Base-by-base conservation (phyloP, 2,113 vertebrate species). In the Myotis lucifugus region DNA sequence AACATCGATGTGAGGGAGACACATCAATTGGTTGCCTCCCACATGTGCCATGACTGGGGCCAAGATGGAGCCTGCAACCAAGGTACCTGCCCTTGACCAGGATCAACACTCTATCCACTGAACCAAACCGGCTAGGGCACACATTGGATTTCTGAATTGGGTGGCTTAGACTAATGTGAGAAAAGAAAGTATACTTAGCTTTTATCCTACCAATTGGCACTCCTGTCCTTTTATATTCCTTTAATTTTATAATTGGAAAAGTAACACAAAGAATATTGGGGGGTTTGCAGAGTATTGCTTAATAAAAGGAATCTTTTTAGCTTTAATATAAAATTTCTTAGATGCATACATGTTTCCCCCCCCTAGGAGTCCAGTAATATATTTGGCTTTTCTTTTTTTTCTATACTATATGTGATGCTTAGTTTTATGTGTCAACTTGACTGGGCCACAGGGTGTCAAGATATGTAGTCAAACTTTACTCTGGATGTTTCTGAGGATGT, bases 121-220 rank as follows among this genome's bases (percentile, higher is more conserved):
- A 54, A 18, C 52, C 52, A 21, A 54, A 54, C 52, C 2, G 19
- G 52, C 52, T 21, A 21, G 52, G 52, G 18, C 18, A 15, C 85
- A 42, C n/a, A 54, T 83, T 37, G 91, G 25, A 82, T 95, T 97
- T 88, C 89, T 92, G 13, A 50, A 74, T 93, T 90, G 59, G 93
- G 73, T 88, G 85, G 25, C 40, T 95, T 92, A 95, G 48, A 14
- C 12, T 40, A 74, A 54, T 69, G 77, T 27, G 23, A 54, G 52
- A 95, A 81, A 52, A 81, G 54, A 46, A 79, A 74, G 27, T 85
- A 72, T 46, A 50, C 12, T 37, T 4, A 64, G 34, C 67, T 92
- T 9, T 78, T 86, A 52, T 18, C 15, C 54, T 90, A 19, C 12
- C 74, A 88, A 52, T 50, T 46, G 32, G 54, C 90, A 2, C 3